These are phyloP conservation scores for Caretta caretta DNA, from an alignment of 2,113 vertebrate genomes.

Conservation along the genomic window DNA sequence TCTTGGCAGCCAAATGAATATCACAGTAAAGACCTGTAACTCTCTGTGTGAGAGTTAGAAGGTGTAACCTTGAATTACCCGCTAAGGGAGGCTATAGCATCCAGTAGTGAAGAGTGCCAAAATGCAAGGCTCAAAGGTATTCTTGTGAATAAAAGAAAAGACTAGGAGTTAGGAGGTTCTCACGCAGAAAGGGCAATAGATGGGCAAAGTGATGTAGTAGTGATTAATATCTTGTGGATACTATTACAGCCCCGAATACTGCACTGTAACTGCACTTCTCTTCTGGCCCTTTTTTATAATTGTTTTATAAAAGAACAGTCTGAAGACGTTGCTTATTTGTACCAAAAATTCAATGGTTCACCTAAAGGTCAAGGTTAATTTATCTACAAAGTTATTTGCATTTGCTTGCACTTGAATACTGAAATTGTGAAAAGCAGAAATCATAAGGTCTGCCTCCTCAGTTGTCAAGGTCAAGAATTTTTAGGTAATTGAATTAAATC, in stretches of 20 bases:
- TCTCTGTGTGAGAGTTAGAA: slow-evolving; percentile 28
- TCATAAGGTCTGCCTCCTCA: slow-evolving; percentile 63
- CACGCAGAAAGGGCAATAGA: slow-evolving; percentile 59
- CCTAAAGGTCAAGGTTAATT: slow-evolving; percentile 65
- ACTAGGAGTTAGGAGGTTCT: slow-evolving; percentile 40
- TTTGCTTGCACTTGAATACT: slow-evolving; percentile 72
- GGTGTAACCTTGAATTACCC: slow-evolving; percentile 66
- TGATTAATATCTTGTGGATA: slow-evolving; percentile 55
- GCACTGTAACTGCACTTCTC: slow-evolving; percentile 36
- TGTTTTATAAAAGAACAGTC: slow-evolving; percentile 63
- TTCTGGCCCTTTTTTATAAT: slow-evolving; percentile 55
- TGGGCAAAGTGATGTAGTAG: slow-evolving; percentile 11
- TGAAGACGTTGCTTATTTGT: slow-evolving; percentile 60
- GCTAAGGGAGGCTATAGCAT: slow-evolving; percentile 44
- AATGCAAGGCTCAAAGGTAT: slow-evolving; percentile 12
- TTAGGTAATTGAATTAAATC: slow-evolving; percentile 71
- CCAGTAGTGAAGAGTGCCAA: slow-evolving; percentile 48
- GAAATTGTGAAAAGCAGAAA: slow-evolving; percentile 68
- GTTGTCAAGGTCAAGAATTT: slow-evolving; percentile 72
- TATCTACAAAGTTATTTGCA: slow-evolving; percentile 60
- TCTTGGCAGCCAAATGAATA: slow-evolving; percentile 47
- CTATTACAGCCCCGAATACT: slow-evolving; percentile 41
- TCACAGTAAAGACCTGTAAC: slow-evolving; percentile 39
- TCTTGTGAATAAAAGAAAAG: slow-evolving; percentile 7
- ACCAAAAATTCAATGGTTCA: slow-evolving; percentile 64